Evolutionary conservation across 2,888 invertebrate species (phyloP).

Genomic region (Pycnomerus fuliginosus): DNA sequence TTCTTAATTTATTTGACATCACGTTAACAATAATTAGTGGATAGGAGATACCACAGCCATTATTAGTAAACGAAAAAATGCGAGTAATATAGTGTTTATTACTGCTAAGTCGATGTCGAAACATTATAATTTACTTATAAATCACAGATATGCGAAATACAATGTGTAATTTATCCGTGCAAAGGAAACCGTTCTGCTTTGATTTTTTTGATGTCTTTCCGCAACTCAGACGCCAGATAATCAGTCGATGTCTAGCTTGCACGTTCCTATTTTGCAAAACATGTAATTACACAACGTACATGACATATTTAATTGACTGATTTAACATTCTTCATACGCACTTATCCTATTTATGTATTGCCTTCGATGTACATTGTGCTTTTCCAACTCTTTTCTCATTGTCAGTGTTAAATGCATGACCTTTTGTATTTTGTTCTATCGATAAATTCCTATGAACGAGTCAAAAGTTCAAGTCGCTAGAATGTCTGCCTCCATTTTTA

Average conservation of each 20-base stretch:
- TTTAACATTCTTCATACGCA: constrained; percentile 9
- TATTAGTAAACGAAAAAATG: no score
- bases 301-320: constrained; percentile 19
- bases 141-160: constrained; percentile 13
- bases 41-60: no score
- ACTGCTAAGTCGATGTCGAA: no score
- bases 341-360: constrained; percentile 5
- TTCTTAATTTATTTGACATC: no score
- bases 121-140: no score
- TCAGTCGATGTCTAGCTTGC: constrained; percentile 31
- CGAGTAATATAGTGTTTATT: no score
- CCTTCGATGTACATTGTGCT: no score
- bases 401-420: constrained; percentile 3
- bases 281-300: constrained; percentile 30
- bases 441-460: constrained; percentile 11
- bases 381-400: constrained; percentile 6
- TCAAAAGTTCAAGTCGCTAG: constrained; percentile 8
- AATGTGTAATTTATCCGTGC: constrained; percentile 14
- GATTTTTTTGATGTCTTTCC: no score
- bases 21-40: no score
- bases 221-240: constrained; percentile 32
- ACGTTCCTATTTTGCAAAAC: constrained; percentile 25
- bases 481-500: no score
- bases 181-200: constrained; percentile 18
- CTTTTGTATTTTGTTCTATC: constrained; percentile 9